Percentiles rank a stretch among this genome's conserved stretches.
Conservation (phyloP, 2,888 invertebrate species). For the Synanthedon myopaeformis region DNA sequence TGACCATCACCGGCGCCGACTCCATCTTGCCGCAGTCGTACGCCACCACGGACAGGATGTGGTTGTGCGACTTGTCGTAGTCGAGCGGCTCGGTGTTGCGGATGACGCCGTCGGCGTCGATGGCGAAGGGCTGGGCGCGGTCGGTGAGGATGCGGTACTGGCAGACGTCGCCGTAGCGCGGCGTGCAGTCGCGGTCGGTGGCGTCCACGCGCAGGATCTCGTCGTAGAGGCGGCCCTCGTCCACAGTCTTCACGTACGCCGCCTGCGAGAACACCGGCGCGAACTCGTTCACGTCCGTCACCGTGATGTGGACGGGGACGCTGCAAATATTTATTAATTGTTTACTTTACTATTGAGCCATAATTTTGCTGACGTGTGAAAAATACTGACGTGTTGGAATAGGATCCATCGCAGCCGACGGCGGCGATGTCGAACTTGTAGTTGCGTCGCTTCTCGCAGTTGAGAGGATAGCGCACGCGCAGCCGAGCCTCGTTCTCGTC, state of each 20-base stretch:
- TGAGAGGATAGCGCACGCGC: conserved; percentile 84
- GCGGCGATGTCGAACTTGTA: conserved; percentile 97
- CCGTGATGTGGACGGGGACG: conserved; percentile 93
- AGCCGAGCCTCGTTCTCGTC: conserved; percentile 85
- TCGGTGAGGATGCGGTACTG: conserved; percentile 94
- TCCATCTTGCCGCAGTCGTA: conserved; percentile 97
- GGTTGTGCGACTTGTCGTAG: conserved; percentile 93
- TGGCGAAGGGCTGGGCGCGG: conserved; percentile 81
- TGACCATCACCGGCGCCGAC: conserved; percentile 95
- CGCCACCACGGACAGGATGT: conserved; percentile 95
- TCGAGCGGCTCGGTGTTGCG: conserved; percentile 94
- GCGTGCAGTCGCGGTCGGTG: conserved; percentile 94
- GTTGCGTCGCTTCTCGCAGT: conserved; percentile 93
- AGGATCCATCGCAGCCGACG: conserved; percentile 88
- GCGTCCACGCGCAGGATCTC: conserved; percentile 94
- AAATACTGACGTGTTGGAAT: conserved; percentile 78
- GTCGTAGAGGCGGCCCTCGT: conserved; percentile 90
- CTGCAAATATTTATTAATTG: conserved; percentile 47
- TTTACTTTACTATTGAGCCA: too few species aligned
- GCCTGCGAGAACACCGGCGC: conserved; percentile 92
- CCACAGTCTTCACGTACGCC: conserved; percentile 89
- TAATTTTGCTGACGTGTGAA: too few species aligned
- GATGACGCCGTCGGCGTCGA: conserved; percentile 94
- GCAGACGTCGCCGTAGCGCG: conserved; percentile 94
- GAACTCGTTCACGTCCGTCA: conserved; percentile 96